phyloP scores from a whole-genome alignment of 1,140 invertebrate genomes.

The Popillia japonica region DNA sequence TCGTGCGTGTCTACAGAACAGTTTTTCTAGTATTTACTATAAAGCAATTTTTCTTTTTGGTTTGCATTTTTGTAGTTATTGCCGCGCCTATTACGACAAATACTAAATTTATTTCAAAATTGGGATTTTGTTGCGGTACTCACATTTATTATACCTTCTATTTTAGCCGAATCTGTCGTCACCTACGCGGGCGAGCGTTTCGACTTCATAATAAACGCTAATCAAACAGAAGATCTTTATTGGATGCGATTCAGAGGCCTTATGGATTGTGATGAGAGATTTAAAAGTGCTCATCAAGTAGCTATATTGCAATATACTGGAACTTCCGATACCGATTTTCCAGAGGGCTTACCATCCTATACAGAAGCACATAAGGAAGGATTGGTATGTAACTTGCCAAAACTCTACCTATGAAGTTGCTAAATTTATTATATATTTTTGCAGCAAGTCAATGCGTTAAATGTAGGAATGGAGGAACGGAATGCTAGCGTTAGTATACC shows the following conservation, averaged over 20 bases:
- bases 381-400: conserved; percentile 61
- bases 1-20: no score
- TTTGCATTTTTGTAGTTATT: background rate
- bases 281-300: conserved; percentile 81
- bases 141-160: background rate
- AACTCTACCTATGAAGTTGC: background rate
- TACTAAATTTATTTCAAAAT: background rate
- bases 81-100: no score
- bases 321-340: conserved; percentile 57
- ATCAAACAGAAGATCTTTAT: conserved; percentile 74
- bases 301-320: conserved; percentile 82
- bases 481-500: conserved; percentile 73
- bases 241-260: conserved; percentile 86
- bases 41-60: no score
- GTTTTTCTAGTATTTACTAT: no score
- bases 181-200: conserved; percentile 86
- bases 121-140: background rate
- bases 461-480: conserved; percentile 74
- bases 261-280: conserved; percentile 85
- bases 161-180: conserved; percentile 75
- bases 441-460: conserved; percentile 83
- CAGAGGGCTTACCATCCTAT: conserved; percentile 67
- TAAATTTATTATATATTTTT: conserved; percentile 42
- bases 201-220: conserved; percentile 80
- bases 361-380: conserved; percentile 67